Conservation (phyloP, 2,113 vertebrate genomes). For the Atractosteus spatula region DNA sequence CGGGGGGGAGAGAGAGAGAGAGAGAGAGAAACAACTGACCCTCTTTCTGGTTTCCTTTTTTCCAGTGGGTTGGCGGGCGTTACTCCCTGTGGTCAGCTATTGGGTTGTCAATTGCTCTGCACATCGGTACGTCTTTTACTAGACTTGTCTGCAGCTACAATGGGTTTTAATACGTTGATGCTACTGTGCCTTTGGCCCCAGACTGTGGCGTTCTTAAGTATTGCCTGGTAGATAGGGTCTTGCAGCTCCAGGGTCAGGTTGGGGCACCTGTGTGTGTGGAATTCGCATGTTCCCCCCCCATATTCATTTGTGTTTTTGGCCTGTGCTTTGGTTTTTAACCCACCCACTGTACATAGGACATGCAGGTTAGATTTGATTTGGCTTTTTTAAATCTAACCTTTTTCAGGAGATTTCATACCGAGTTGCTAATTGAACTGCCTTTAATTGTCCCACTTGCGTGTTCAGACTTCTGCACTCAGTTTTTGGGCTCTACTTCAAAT, state of each 20-base stretch:
- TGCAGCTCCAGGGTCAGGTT: neutral
- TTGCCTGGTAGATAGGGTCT: neutral
- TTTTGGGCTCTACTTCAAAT: no score
- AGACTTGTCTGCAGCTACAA: neutral
- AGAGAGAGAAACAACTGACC: neutral
- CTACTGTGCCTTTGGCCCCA: neutral
- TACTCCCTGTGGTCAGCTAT: constrained; percentile 98
- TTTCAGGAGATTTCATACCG: neutral
- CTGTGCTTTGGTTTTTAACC: no score
- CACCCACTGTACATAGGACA: no score
- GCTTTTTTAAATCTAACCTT: neutral
- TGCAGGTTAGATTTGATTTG: no score
- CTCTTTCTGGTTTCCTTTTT: constrained; percentile 31
- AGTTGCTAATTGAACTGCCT: no score
- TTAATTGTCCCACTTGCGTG: no score
- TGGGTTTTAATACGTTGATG: neutral
- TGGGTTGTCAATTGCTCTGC: constrained; percentile 94
- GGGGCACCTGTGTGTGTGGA: no score
- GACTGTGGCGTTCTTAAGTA: neutral
- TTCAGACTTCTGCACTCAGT: no score
- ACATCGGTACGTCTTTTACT: constrained; percentile 72
- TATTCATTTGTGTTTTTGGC: no score
- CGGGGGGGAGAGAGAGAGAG: neutral
- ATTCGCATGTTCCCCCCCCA: no score
- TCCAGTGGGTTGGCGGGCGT: constrained; percentile 95